Conservation (phyloP, 2,888 invertebrate species). For the Deroplatys truncata region DNA sequence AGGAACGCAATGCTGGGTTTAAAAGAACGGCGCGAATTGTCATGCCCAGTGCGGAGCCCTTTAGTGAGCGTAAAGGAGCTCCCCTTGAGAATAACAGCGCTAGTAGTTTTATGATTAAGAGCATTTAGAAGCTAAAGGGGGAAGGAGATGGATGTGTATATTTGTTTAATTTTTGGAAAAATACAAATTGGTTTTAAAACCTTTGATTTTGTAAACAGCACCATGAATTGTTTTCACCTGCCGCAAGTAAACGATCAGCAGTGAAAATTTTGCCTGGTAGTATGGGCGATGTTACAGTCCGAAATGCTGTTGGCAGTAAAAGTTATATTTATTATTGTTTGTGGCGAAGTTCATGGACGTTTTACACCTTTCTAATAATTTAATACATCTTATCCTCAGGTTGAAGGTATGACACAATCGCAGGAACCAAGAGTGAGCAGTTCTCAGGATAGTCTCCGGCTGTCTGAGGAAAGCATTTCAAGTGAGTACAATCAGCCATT, state of each 20-base stretch:
- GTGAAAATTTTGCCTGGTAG: background rate
- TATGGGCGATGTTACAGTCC: conserved; percentile 1
- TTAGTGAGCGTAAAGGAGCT: background rate
- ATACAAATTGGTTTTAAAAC: background rate
- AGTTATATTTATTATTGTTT: background rate
- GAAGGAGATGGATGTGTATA: background rate
- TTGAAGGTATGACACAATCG: conserved; percentile 24
- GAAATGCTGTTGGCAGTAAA: background rate
- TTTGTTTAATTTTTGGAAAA: background rate
- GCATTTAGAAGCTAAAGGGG: background rate
- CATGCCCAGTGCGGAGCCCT: background rate
- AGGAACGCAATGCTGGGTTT: background rate
- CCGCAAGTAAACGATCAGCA: background rate
- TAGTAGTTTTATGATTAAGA: background rate
- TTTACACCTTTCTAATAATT: background rate
- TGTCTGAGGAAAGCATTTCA: conserved; percentile 20
- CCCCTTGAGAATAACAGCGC: background rate
- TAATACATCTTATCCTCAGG: background rate
- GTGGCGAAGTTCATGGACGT: background rate
- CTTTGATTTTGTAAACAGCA: background rate
- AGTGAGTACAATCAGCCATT: conserved; percentile 22
- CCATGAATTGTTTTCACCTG: background rate
- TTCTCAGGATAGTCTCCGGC: conserved; percentile 20
- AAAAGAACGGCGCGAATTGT: background rate
- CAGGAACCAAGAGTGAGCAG: conserved; percentile 29